phyloP scores from a whole-genome alignment of 2,797 vertebrate species.

The Schizothorax lantsangensis region DNA sequence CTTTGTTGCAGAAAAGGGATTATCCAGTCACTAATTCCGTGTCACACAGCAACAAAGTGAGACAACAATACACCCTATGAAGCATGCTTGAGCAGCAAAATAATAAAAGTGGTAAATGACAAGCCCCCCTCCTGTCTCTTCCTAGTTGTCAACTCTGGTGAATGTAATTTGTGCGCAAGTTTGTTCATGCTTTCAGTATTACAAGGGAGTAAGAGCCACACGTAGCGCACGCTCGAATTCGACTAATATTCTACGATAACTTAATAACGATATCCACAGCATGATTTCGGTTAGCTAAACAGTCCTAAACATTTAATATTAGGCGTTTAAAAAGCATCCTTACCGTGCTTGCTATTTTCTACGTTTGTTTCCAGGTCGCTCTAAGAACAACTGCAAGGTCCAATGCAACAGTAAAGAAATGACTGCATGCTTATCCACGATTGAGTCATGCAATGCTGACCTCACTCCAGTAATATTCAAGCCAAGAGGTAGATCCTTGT shows the following conservation, averaged over 20 bases:
- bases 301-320: slow-evolving; percentile 30
- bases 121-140: slow-evolving; percentile 12
- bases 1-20: slow-evolving; percentile 82
- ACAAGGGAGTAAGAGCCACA: neutral
- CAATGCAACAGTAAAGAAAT: slow-evolving; percentile 64
- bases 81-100: slow-evolving; percentile 50
- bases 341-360: slow-evolving; percentile 64
- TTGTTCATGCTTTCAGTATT: slow-evolving; percentile 32
- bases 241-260: slow-evolving; percentile 51
- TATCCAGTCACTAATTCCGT: slow-evolving; percentile 74
- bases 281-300: neutral
- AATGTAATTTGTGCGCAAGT: slow-evolving; percentile 49
- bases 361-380: slow-evolving; percentile 57
- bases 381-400: slow-evolving; percentile 60
- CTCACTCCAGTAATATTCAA: slow-evolving; percentile 75
- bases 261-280: slow-evolving; percentile 58
- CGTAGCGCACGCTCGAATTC: slow-evolving; percentile 43
- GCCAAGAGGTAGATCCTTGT: slow-evolving; percentile 61
- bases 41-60: slow-evolving; percentile 68
- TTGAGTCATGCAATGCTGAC: slow-evolving; percentile 84
- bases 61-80: slow-evolving; percentile 61
- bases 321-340: slow-evolving; percentile 57
- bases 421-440: slow-evolving; percentile 80
- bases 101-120: slow-evolving; percentile 31
- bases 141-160: slow-evolving; percentile 66